Conservation (phyloP, 1,140 invertebrate species). For the Globodera ellingtonae region DNA sequence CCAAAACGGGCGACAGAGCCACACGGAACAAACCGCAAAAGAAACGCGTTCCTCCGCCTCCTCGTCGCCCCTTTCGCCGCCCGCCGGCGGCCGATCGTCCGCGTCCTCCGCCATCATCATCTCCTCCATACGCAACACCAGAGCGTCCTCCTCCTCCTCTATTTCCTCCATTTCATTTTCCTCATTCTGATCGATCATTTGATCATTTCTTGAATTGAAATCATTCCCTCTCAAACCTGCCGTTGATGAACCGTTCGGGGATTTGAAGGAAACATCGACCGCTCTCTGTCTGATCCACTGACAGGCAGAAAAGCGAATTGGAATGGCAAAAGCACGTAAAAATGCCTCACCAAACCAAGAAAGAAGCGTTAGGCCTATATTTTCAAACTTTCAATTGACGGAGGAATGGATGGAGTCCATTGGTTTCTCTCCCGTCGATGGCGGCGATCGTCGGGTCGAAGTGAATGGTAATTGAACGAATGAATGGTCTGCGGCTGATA, state of each 20-base stretch:
- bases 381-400: too few species aligned
- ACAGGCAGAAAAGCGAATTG: too few species aligned
- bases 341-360: too few species aligned
- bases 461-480: too few species aligned
- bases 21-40: slow-evolving; percentile 27
- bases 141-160: slow-evolving; percentile 3
- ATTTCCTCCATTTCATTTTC: neutral
- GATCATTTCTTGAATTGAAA: neutral
- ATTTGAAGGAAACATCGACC: neutral
- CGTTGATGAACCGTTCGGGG: neutral
- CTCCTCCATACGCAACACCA: slow-evolving; percentile 25
- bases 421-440: too few species aligned
- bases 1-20: neutral
- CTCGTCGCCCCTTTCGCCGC: neutral
- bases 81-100: neutral
- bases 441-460: too few species aligned
- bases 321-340: too few species aligned
- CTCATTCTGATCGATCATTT: neutral
- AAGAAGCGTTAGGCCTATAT: too few species aligned
- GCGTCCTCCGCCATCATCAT: slow-evolving; percentile 24
- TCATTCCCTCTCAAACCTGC: neutral
- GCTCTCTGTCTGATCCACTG: too few species aligned
- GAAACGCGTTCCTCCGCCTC: slow-evolving; percentile 34
- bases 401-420: too few species aligned
- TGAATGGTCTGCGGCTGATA: too few species aligned